These are phyloP conservation scores for Eucera pruinosa DNA, from an alignment of 2,888 invertebrate species.

Conservation along the genomic window DNA sequence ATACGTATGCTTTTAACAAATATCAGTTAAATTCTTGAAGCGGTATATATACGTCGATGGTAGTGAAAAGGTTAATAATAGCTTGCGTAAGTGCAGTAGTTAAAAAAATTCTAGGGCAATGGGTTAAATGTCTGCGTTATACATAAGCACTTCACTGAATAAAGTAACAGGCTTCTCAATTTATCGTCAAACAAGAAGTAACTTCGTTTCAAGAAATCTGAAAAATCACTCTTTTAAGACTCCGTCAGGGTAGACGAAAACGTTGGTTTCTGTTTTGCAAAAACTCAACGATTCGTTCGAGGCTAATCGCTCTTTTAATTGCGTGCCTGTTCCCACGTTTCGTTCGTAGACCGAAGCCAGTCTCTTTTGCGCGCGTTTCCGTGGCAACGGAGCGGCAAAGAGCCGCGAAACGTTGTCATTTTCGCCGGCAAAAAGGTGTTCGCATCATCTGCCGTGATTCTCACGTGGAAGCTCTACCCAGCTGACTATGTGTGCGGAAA, in stretches of 20 bases:
- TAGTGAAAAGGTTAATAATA: too few species aligned
- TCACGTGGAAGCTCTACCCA: constrained; percentile 11
- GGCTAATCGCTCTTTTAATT: constrained; percentile 36
- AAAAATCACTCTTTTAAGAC: not conserved
- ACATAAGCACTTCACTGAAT: too few species aligned
- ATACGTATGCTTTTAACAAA: too few species aligned
- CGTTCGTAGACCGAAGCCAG: not conserved
- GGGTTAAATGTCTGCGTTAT: too few species aligned
- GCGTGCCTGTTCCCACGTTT: constrained; percentile 2
- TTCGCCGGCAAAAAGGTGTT: constrained; percentile 13
- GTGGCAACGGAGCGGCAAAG: constrained; percentile 20
- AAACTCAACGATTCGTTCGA: constrained; percentile 18
- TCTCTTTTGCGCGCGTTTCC: constrained; percentile 4
- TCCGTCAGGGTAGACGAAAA: not conserved
- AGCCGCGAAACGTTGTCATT: constrained; percentile 8
- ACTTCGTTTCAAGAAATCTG: not conserved
- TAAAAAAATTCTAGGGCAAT: too few species aligned
- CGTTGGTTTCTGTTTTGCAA: not conserved
- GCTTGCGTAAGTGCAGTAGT: too few species aligned
- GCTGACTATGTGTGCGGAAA: too few species aligned
- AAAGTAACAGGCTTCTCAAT: too few species aligned
- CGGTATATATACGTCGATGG: too few species aligned
- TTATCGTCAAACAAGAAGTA: not conserved
- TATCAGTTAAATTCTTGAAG: too few species aligned
- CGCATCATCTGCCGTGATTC: constrained; percentile 35